Conservation (phyloP, 2,888 invertebrate species). For the Hypomecis atomaria region DNA sequence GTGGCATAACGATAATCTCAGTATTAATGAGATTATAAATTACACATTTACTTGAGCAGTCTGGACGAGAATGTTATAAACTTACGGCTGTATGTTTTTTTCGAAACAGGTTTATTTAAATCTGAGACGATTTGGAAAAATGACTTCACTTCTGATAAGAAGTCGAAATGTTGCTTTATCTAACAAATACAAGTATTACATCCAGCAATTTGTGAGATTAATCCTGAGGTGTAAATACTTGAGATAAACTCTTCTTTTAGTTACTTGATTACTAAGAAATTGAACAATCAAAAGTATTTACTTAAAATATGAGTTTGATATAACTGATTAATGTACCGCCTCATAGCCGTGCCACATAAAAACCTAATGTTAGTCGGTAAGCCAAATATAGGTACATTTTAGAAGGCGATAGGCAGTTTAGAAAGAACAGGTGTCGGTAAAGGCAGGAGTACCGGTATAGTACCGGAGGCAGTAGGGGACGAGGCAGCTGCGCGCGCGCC, state of each 20-base stretch:
- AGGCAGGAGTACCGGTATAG: constrained; percentile 2
- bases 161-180: constrained; percentile 20
- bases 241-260: neutral
- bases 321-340: too few species aligned
- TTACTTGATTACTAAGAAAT: neutral
- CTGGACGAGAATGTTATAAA: constrained; percentile 35
- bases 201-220: neutral
- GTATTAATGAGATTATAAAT: constrained; percentile 53
- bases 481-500: constrained; percentile 7
- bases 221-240: neutral
- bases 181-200: constrained; percentile 9
- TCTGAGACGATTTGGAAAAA: constrained; percentile 25
- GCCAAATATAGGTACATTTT: neutral
- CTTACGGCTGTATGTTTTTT: constrained; percentile 27
- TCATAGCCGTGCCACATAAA: too few species aligned
- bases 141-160: constrained; percentile 28
- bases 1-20: constrained; percentile 64
- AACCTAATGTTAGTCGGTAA: too few species aligned
- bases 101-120: constrained; percentile 34
- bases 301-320: neutral
- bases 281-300: neutral
- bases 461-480: constrained; percentile 8
- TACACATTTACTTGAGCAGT: constrained; percentile 37
- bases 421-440: constrained; percentile 6
- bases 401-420: neutral